phyloP scores from a whole-genome alignment of 2,797 vertebrate species.

The Manis pentadactyla region DNA sequence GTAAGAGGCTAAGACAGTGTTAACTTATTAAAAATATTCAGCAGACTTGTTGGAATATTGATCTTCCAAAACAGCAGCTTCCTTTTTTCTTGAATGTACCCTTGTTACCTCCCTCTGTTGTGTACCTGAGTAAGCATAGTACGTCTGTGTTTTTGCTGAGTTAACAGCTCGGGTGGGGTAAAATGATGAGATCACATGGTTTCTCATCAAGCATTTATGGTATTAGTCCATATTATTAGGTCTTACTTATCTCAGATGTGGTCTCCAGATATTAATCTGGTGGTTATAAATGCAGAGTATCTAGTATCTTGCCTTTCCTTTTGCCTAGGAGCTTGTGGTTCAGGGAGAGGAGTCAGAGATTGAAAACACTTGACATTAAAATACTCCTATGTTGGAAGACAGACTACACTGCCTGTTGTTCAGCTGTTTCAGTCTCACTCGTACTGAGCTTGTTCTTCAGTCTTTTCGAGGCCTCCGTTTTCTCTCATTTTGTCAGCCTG shows the following conservation, averaged over 20 bases:
- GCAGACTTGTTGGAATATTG: not conserved
- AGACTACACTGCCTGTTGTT: not conserved
- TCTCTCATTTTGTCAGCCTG: not conserved
- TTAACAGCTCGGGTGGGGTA: not conserved
- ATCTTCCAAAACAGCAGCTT: not conserved
- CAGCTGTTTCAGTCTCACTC: not conserved
- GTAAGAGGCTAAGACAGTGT: conserved; percentile 6
- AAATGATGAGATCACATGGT: not conserved
- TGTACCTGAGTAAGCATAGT: not conserved
- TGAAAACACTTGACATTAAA: not conserved
- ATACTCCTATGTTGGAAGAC: not conserved
- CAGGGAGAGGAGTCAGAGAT: not conserved
- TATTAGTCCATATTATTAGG: not conserved
- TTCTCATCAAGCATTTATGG: conserved; percentile 19
- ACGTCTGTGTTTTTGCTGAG: not conserved
- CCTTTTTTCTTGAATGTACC: not conserved
- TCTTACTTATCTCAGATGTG: not conserved
- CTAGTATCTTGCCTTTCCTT: not conserved
- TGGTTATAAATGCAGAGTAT: conserved; percentile 8
- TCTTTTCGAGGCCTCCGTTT: not conserved
- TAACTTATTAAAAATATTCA: conserved; percentile 42
- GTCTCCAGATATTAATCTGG: conserved; percentile 1
- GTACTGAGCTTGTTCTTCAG: not conserved
- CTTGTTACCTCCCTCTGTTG: not conserved
- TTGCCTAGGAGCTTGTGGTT: conserved; percentile 41